Percentiles rank a stretch among this genome's conserved stretches.
Conservation (phyloP, 2,797 vertebrate genomes). For the Pangasius djambal region DNA sequence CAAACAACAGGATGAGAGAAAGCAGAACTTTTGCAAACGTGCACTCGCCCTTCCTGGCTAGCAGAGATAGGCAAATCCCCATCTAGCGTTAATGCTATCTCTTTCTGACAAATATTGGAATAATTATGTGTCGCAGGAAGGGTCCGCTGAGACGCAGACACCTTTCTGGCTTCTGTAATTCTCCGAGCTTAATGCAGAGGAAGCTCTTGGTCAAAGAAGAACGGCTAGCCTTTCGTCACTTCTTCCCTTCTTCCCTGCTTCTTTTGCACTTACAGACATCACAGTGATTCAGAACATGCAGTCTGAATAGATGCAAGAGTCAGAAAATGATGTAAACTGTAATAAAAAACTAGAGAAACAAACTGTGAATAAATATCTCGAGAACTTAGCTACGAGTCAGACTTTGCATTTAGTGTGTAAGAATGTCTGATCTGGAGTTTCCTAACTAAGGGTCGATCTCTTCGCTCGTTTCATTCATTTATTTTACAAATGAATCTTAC, state of each 20-base stretch:
- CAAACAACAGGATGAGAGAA: slow-evolving; percentile 32
- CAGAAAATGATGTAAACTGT: background rate
- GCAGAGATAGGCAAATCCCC: slow-evolving; percentile 76
- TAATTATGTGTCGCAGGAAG: slow-evolving; percentile 64
- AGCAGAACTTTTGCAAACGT: slow-evolving; percentile 15
- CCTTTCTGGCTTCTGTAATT: slow-evolving; percentile 73
- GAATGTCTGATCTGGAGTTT: background rate
- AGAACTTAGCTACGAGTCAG: background rate
- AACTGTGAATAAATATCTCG: background rate
- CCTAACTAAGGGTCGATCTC: background rate
- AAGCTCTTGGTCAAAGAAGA: slow-evolving; percentile 55
- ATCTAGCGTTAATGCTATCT: slow-evolving; percentile 67
- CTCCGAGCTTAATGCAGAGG: slow-evolving; percentile 42
- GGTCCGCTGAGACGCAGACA: slow-evolving; percentile 62
- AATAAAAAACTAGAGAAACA: no score
- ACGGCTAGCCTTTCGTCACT: slow-evolving; percentile 28
- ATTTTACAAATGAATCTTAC: background rate
- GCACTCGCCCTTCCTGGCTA: slow-evolving; percentile 75
- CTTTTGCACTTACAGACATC: slow-evolving; percentile 25
- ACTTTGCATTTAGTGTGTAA: background rate
- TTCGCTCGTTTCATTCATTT: background rate
- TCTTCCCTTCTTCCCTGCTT: slow-evolving; percentile 50
- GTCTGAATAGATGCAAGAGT: background rate
- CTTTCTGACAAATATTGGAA: slow-evolving; percentile 76
- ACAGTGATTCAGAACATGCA: slow-evolving; percentile 9